A percentile compares a stretch with the other conserved stretches of the same genome.
Evolutionary conservation across 2,797 vertebrate species (phyloP).

Genomic region (Gobionotothen gibberifrons): DNA sequence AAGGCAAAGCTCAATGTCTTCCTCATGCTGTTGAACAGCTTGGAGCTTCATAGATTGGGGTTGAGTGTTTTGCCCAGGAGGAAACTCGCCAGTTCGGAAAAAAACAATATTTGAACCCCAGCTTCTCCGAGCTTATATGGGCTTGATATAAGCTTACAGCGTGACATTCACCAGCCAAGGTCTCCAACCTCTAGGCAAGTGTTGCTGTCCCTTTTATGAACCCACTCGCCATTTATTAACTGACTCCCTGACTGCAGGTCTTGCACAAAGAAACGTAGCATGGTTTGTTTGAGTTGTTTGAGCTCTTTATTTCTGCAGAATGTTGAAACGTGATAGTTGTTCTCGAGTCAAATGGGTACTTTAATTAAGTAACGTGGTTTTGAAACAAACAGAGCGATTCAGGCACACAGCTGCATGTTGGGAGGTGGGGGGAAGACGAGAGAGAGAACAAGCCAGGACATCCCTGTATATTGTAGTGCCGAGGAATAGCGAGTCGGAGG

Average conservation of each 20-base stretch:
- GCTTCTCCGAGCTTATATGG: slow-evolving; percentile 44
- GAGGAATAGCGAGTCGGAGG: too few relatives aligned
- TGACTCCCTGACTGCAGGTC: slow-evolving; percentile 47
- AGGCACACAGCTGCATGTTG: too few relatives aligned
- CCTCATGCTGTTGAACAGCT: slow-evolving; percentile 11
- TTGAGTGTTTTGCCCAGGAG: slow-evolving; percentile 11
- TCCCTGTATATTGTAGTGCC: too few relatives aligned
- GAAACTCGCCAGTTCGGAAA: slow-evolving; percentile 23
- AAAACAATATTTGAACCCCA: slow-evolving; percentile 23
- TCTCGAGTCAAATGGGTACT: too few relatives aligned
- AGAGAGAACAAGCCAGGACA: too few relatives aligned
- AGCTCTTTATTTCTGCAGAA: slow-evolving; percentile 4
- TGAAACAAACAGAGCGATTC: too few relatives aligned
- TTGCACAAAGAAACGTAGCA: slow-evolving; percentile 30
- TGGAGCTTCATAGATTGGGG: slow-evolving; percentile 24
- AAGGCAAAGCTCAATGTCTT: background rate
- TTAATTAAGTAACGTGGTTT: too few relatives aligned
- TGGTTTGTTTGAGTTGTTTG: slow-evolving; percentile 35
- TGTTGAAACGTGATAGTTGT: too few relatives aligned
- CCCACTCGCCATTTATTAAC: slow-evolving; percentile 66
- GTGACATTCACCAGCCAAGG: slow-evolving; percentile 40
- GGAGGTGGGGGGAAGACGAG: too few relatives aligned
- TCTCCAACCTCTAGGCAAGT: slow-evolving; percentile 63
- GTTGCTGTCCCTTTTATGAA: slow-evolving; percentile 61
- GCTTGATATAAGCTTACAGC: slow-evolving; percentile 45